Evolutionary conservation across 2,113 vertebrate species (phyloP), one percentile per base, ranked within the genome.

Genomic region (Ailuropoda melanoleuca): DNA sequence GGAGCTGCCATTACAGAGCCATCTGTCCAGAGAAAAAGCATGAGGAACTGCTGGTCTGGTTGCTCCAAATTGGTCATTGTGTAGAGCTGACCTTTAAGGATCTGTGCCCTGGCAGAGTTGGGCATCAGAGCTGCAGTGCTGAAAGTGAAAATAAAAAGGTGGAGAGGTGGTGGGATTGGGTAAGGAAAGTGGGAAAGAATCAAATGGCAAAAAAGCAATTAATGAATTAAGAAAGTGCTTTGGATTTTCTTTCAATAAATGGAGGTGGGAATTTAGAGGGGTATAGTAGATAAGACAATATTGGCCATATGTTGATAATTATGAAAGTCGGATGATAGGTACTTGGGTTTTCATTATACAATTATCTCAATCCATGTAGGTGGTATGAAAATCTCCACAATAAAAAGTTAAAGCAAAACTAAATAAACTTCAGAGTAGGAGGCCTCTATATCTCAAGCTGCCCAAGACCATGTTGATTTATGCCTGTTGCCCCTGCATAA

Each of bases 101-200:
- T 48, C 55, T 64, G n/a, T 46, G 29, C 95, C 43, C 56, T 77
- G 88, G 75, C 3, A 55, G 77, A 89, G 48, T 3, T 87, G n/a
- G 26, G 66, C 39, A 60, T 92, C 84, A 95, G 43, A 70, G 58
- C 13, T 37, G 43, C 19, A 18, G 31, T 58, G 78, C 97, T 97
- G 68, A 58, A 97, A 97, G 50, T 74, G 48, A 93, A 93, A 96
- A 95, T 56, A 87, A 88, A 92, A 21, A 9, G 34, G 15, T 58
- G 12, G n/a, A 74, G 18, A 37, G 8, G 70, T n/a, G 43, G 6
- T 81, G 14, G 12, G 64, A 87, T 37, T 75, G 34, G 58, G 56
- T 50, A 46, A 85, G 60, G 18, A 70, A 86, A 23, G 8, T 26
- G 26, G 84, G 68, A 72, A 81, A 82, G 53, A 83, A 82, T 29